A percentile compares a stretch with the other conserved stretches of the same genome.
Conservation (phyloP, 2,888 invertebrate species). For the Drosophila prostipennis region DNA sequence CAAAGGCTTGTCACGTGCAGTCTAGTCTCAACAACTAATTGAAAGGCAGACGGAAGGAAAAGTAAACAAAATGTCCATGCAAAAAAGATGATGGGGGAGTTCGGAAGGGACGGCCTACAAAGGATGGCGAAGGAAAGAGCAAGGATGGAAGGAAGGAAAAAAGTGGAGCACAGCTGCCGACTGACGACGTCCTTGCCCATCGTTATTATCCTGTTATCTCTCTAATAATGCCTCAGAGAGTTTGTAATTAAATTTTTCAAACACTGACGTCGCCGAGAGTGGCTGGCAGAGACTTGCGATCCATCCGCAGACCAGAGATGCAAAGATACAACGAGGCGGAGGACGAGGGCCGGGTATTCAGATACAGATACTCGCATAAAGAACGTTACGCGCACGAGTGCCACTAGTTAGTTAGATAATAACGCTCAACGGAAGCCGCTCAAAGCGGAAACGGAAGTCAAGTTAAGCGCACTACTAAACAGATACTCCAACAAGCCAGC, state of each 20-base stretch:
- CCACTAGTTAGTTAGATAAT: constrained; percentile 80
- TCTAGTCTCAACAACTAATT: constrained; percentile 75
- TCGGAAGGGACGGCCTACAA: constrained; percentile 32
- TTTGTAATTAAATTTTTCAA: constrained; percentile 80
- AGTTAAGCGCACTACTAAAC: constrained; percentile 80
- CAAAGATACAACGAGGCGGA: constrained; percentile 32
- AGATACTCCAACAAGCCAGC: constrained; percentile 63
- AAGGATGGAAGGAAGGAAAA: constrained; percentile 17
- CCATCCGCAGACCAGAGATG: constrained; percentile 30
- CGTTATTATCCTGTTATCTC: constrained; percentile 81
- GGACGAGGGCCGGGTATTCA: constrained; percentile 2
- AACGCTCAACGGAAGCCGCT: constrained; percentile 77
- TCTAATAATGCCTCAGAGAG: constrained; percentile 81
- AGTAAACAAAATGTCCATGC: constrained; percentile 70
- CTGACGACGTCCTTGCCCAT: constrained; percentile 70
- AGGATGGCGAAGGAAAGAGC: constrained; percentile 33
- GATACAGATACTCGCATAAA: constrained; percentile 50
- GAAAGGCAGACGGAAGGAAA: constrained; percentile 70
- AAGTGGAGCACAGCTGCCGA: constrained; percentile 62
- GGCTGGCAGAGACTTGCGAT: constrained; percentile 32
- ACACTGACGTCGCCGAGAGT: constrained; percentile 64
- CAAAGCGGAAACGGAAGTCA: constrained; percentile 79
- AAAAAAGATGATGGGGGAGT: constrained; percentile 51
- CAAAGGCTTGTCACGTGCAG: constrained; percentile 63
- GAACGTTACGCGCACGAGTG: constrained; percentile 79